Evolutionary conservation across 2,797 vertebrate species (phyloP).

Genomic region (Cichlasoma orientale): DNA sequence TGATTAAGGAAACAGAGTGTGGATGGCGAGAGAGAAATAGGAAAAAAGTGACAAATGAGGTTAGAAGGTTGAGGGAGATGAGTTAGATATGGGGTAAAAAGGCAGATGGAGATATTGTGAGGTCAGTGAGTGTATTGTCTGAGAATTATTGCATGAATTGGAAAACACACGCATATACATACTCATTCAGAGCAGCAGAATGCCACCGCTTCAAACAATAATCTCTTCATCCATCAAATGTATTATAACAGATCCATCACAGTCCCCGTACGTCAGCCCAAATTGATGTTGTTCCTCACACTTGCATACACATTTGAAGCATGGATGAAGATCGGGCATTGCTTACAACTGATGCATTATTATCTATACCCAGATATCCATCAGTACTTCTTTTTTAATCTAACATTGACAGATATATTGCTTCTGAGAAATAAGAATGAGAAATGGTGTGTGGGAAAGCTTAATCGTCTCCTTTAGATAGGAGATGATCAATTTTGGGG

Average conservation of each 20-base stretch:
- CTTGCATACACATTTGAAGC: slow-evolving; percentile 36
- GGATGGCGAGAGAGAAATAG: background rate
- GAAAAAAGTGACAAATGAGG: slow-evolving; percentile 25
- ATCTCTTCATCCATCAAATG: slow-evolving; percentile 69
- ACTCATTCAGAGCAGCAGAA: slow-evolving; percentile 22
- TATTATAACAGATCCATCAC: slow-evolving; percentile 61
- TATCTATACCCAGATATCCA: slow-evolving; percentile 54
- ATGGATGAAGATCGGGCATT: slow-evolving; percentile 39
- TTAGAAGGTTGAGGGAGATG: slow-evolving; percentile 18
- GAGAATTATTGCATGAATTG: slow-evolving; percentile 42
- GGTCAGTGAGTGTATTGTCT: slow-evolving; percentile 45
- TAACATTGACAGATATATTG: slow-evolving; percentile 41
- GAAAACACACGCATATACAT: slow-evolving; percentile 13
- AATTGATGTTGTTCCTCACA: slow-evolving; percentile 32
- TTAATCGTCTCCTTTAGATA: slow-evolving; percentile 49
- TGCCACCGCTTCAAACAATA: slow-evolving; percentile 45
- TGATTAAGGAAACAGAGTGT: background rate
- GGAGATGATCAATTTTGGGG: slow-evolving; percentile 46
- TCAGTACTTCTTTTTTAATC: slow-evolving; percentile 42
- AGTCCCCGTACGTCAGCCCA: slow-evolving; percentile 16
- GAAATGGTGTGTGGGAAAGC: slow-evolving; percentile 36
- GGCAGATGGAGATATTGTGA: slow-evolving; percentile 16
- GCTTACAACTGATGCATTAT: slow-evolving; percentile 28
- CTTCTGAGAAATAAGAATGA: slow-evolving; percentile 50
- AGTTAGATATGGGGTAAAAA: background rate